These are phyloP conservation scores for Xiphorhynchus elegans DNA, from an alignment of 2,113 vertebrate species.

Conservation along the genomic window DNA sequence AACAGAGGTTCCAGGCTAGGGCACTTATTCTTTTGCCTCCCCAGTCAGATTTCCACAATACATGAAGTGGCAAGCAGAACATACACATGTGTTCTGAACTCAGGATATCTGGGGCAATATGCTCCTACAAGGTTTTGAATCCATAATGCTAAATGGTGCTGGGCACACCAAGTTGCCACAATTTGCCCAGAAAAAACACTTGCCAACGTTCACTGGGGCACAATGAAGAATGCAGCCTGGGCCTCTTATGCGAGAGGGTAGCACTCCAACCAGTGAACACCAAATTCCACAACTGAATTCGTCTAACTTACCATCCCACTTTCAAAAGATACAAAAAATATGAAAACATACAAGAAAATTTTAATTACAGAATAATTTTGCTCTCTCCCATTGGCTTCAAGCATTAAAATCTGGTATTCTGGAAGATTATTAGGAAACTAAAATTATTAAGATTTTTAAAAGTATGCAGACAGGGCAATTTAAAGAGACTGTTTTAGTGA, in stretches of 20 bases:
- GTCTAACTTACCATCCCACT: background rate
- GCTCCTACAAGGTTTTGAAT: background rate
- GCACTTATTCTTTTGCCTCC: background rate
- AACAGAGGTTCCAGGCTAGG: background rate
- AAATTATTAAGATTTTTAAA: background rate
- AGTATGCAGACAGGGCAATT: background rate
- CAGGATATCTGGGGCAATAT: fast-evolving
- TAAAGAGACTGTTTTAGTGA: background rate
- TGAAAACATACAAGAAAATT: background rate
- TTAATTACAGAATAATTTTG: background rate
- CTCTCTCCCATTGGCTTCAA: background rate
- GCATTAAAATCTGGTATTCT: background rate
- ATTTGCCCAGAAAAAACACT: background rate
- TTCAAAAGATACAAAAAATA: background rate
- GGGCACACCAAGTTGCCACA: background rate
- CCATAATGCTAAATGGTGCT: background rate
- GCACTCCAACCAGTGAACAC: background rate
- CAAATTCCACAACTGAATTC: background rate
- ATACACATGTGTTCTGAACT: fast-evolving
- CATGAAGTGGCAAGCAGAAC: fast-evolving
- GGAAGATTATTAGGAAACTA: background rate
- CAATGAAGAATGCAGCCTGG: background rate
- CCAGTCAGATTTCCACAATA: background rate
- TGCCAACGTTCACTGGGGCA: background rate
- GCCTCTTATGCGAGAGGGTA: background rate